Evolutionary conservation across 2,113 vertebrate species (phyloP).

Genomic region (Leptosomus discolor): DNA sequence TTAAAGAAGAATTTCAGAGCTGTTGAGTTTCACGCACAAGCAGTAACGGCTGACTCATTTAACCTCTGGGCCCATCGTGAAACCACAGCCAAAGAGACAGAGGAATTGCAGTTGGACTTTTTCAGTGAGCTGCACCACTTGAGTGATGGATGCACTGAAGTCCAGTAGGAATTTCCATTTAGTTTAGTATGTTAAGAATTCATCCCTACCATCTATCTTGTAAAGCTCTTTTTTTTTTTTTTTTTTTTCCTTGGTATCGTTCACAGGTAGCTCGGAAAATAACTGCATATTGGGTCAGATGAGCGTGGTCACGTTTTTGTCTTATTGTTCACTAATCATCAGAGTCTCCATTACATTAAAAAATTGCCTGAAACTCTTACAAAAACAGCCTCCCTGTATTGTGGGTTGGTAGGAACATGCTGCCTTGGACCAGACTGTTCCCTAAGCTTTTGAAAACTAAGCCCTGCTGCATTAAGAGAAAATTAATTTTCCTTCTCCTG

Average conservation of each 20-base stretch:
- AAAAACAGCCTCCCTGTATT: not conserved
- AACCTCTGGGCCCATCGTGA: not conserved
- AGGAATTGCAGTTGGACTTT: not conserved
- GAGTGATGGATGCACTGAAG: not conserved
- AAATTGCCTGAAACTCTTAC: not conserved
- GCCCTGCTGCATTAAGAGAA: not conserved
- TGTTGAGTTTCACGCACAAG: not conserved
- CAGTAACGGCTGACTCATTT: not conserved
- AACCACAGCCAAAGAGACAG: not conserved
- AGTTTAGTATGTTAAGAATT: not conserved
- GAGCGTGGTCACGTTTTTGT: not conserved
- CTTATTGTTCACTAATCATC: not conserved
- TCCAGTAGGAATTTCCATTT: not conserved
- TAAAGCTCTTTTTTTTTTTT: rapidly evolving
- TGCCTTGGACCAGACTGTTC: not conserved
- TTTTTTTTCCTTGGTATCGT: not conserved
- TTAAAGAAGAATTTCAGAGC: not conserved
- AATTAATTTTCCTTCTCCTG: not conserved
- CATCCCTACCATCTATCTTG: not conserved
- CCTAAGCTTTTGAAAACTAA: not conserved
- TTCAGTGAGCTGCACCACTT: not conserved
- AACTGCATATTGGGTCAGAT: not conserved
- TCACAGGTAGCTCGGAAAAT: not conserved
- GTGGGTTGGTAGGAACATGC: not conserved
- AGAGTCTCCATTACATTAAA: not conserved